These are phyloP conservation scores for Amphipoea lucens DNA, from an alignment of 2,888 invertebrate genomes.

Conservation along the genomic window DNA sequence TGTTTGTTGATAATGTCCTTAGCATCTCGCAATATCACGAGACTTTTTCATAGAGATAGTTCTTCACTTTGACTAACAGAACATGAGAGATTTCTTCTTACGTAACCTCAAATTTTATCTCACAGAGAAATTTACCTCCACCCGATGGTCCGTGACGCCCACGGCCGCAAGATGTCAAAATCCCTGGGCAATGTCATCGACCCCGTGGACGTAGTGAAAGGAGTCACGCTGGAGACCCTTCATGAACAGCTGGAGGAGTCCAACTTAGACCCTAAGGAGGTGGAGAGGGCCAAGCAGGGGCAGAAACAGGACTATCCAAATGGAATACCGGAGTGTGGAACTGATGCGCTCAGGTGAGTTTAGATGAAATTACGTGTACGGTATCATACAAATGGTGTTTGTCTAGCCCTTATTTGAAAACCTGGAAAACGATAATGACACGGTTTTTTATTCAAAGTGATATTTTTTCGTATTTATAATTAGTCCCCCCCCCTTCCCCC, in stretches of 20 bases:
- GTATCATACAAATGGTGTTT: not conserved
- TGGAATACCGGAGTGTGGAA: slow-evolving; percentile 99
- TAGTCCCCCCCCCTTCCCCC: too few species aligned
- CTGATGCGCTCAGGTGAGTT: slow-evolving; percentile 95
- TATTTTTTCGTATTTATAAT: not conserved
- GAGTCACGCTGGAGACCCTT: slow-evolving; percentile 95
- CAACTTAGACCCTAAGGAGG: slow-evolving; percentile 96
- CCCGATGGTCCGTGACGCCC: slow-evolving; percentile 99
- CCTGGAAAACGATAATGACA: not conserved
- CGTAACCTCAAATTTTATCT: not conserved
- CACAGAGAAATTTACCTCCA: slow-evolving; percentile 96
- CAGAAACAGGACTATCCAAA: slow-evolving; percentile 95
- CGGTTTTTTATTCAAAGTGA: too few species aligned
- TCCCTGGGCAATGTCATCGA: slow-evolving; percentile 99
- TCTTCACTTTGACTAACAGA: not conserved
- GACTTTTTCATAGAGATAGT: not conserved
- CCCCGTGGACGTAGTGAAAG: slow-evolving; percentile 98
- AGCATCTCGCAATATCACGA: not conserved
- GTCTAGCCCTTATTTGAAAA: not conserved
- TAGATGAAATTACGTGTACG: too few species aligned
- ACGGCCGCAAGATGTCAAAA: slow-evolving; percentile 99
- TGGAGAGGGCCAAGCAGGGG: slow-evolving; percentile 93
- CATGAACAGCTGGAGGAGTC: slow-evolving; percentile 93
- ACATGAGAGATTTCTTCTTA: not conserved
- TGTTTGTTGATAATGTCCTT: too few species aligned